Base-by-base conservation (phyloP, 2,888 invertebrate genomes). In the Carterocephalus palaemon region DNA sequence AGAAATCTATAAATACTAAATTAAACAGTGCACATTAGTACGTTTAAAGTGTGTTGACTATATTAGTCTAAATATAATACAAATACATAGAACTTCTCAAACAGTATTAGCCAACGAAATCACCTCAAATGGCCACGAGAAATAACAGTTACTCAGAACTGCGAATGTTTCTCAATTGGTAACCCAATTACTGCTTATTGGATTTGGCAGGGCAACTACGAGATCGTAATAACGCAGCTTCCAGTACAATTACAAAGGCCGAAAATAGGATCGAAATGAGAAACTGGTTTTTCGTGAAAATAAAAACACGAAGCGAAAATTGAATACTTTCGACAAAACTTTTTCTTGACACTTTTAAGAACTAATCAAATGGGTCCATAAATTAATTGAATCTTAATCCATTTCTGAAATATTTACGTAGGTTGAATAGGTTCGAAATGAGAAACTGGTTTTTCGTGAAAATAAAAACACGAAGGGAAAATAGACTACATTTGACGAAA, bases 201-300 rank as follows among this genome's bases (percentile, higher is more conserved):
- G 34, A 34, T 34, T 34, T 34, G 34, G 34, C 34, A 34, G n/a
- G 15, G 22, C 34, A 34, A 34, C 19, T 1, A 13, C 8, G 15
- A 12, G 34, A 22, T 22, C 22, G 34, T 9, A 34, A 34, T 34
- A 22, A 34, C 34, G 34, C 13, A 15, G 22, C 13, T 8, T 1
- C 9, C 13, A 20, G 22, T 9, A 15, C 13, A 13, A 34, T 34
- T 34, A 15, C 13, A 13, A 34, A 22, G 20, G 34, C 34, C 34
- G 22, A 34, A 34, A 33, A 34, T 17, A 22, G 8, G 22, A 13
- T 20, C 13, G 13, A 34, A 34, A 15, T 13, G 22, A 22, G 15
- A 15, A 34, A 22, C 22, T 34, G 5, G 22, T 15, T 13, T 8
- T 15, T 10, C 32, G 19, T 22, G 15, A 33, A 7, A 33, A 33